These are phyloP conservation scores for Rhinichthys klamathensis DNA, from an alignment of 2,113 vertebrate species.

Conservation along the genomic window DNA sequence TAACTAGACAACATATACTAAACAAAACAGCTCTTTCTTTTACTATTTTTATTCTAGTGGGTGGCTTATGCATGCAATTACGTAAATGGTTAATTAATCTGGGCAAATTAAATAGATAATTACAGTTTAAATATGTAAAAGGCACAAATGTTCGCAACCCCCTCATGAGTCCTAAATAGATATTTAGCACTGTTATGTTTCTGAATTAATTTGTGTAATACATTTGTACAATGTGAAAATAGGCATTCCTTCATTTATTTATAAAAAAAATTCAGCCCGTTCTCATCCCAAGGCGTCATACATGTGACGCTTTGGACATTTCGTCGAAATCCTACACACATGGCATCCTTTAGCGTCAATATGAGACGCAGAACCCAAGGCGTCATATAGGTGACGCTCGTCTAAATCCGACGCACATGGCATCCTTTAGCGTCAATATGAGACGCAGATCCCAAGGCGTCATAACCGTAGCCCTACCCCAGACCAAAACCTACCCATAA, in stretches of 20 bases:
- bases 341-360: too few relatives aligned
- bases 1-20: slow-evolving; percentile 5
- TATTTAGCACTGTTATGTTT: slow-evolving; percentile 19
- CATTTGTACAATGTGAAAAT: background rate
- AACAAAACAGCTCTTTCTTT: background rate
- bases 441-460: too few relatives aligned
- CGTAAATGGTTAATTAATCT: slow-evolving; percentile 61
- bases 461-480: too few relatives aligned
- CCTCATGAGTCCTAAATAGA: slow-evolving; percentile 51
- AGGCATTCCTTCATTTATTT: background rate
- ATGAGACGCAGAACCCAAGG: too few relatives aligned
- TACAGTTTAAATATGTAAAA: slow-evolving; percentile 66
- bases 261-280: too few relatives aligned
- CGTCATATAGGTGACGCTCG: too few relatives aligned
- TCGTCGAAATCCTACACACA: too few relatives aligned
- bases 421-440: too few relatives aligned
- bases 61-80: slow-evolving; percentile 56
- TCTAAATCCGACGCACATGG: too few relatives aligned
- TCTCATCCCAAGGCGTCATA: too few relatives aligned
- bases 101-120: slow-evolving; percentile 69
- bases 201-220: slow-evolving; percentile 6
- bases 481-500: too few relatives aligned
- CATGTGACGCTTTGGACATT: too few relatives aligned
- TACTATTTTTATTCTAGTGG: slow-evolving; percentile 59
- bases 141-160: slow-evolving; percentile 47